Evolutionary conservation across 2,888 invertebrate species (phyloP), one percentile per base, ranked within the genome.

Genomic region (Gortyna flavago): DNA sequence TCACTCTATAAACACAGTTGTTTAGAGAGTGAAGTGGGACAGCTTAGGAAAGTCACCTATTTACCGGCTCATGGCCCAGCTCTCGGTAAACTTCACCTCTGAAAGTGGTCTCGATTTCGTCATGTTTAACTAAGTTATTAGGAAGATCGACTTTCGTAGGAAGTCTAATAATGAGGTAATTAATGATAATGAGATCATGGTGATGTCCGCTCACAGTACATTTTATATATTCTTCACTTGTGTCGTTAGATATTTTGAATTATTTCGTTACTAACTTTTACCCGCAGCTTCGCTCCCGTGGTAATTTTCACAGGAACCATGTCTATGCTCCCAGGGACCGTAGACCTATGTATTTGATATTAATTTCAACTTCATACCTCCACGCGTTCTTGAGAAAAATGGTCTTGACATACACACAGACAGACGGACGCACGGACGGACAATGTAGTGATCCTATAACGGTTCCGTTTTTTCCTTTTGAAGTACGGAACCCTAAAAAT

Each of bases 31-130:
- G 75, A 73, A 84, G 69, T 69, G 18, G 70, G 48, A 29, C 61
- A 41, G 67, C 74, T 74, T 70, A 71, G 57, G 25, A 41, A 66
- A 66, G 67, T 5, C 62, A 41, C 48, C 62, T 29, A 80, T 85
- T 70, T 67, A 59, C 29, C 32, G 67, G 35, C 57, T 84, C 32
- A 64, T 11, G 38, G 16, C 54, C 21, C 8, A 67, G 38, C 32
- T 65, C 32, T 72, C 57, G 38, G 41, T 61, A 38, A 79, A 71
- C 67, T 66, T 69, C 18, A 29, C 54, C 35, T n/a, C 35, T 35
- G 29, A 44, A 59, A 81, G 59, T 67, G 66, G 82, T 44, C 51
- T 76, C 61, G 6, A 44, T 81, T 80, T 72, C 57, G 72, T n/a
- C 13, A 29, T 81, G 51, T 66, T 74, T 73, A 48, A 44, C 54